phyloP scores from a whole-genome alignment of 2,113 vertebrate genomes.

The Speoplatyrhinus poulsoni region DNA sequence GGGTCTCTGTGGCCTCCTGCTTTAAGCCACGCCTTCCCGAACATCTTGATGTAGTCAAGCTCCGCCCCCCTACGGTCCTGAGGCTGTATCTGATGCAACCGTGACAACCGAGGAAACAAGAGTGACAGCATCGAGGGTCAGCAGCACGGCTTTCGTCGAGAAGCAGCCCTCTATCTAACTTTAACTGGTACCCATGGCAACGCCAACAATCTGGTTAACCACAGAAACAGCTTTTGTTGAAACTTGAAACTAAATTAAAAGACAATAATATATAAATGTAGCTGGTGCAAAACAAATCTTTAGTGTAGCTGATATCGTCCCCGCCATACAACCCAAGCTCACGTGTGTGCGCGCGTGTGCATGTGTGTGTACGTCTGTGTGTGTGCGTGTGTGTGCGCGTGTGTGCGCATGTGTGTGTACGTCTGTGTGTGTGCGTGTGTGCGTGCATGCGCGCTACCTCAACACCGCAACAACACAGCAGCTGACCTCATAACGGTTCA shows the following conservation, averaged over 20 bases:
- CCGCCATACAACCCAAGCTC: too few species aligned
- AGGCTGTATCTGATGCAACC: slow-evolving; percentile 72
- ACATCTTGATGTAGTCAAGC: slow-evolving; percentile 91
- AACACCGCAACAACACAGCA: neutral
- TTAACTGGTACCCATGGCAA: neutral
- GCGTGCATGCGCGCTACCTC: too few species aligned
- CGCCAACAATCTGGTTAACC: too few species aligned
- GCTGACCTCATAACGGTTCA: slow-evolving; percentile 81
- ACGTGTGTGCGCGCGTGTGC: too few species aligned
- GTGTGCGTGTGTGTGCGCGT: too few species aligned
- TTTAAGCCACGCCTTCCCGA: slow-evolving; percentile 85
- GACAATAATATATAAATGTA: too few species aligned
- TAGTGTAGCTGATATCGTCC: too few species aligned
- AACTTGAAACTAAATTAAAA: too few species aligned
- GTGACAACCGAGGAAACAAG: neutral
- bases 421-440: neutral
- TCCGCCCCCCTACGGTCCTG: slow-evolving; percentile 88
- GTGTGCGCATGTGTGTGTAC: too few species aligned
- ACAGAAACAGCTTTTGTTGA: too few species aligned
- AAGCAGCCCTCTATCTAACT: neutral
- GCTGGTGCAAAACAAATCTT: too few species aligned
- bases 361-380: too few species aligned
- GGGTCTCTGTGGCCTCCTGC: slow-evolving; percentile 80
- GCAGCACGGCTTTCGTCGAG: neutral
- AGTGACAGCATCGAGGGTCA: neutral